phyloP scores from a whole-genome alignment of 2,113 vertebrate genomes.

The Dicrurus megarhynchus region DNA sequence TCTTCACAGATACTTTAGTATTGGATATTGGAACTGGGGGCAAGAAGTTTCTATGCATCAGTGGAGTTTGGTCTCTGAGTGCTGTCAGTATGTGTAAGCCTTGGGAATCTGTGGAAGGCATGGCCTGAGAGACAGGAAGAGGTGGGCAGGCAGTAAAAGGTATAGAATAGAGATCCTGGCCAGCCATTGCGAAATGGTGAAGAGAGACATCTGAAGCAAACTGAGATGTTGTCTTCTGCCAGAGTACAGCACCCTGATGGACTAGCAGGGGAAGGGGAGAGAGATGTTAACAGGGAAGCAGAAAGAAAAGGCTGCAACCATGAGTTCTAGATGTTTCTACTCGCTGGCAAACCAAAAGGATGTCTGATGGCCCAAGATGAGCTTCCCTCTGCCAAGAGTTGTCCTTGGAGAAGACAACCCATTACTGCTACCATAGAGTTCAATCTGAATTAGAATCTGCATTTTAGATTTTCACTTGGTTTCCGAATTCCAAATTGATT shows the following conservation, averaged over 20 bases:
- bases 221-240: background rate
- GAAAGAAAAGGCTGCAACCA: background rate
- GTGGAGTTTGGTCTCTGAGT: background rate
- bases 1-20: background rate
- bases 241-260: accelerated
- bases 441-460: no score
- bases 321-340: background rate
- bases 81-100: background rate
- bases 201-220: background rate
- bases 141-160: background rate
- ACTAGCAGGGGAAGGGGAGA: background rate
- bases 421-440: background rate
- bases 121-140: background rate
- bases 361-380: background rate
- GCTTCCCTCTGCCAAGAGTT: background rate
- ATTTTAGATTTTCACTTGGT: background rate
- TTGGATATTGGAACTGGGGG: background rate
- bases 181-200: background rate
- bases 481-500: background rate
- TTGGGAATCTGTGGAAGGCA: background rate
- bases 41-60: accelerated
- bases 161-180: background rate
- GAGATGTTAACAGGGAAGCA: background rate
- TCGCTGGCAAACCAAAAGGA: background rate
- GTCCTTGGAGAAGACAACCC: background rate